These are phyloP conservation scores for Thunnus albacares DNA, from an alignment of 2,797 vertebrate species.

Conservation along the genomic window DNA sequence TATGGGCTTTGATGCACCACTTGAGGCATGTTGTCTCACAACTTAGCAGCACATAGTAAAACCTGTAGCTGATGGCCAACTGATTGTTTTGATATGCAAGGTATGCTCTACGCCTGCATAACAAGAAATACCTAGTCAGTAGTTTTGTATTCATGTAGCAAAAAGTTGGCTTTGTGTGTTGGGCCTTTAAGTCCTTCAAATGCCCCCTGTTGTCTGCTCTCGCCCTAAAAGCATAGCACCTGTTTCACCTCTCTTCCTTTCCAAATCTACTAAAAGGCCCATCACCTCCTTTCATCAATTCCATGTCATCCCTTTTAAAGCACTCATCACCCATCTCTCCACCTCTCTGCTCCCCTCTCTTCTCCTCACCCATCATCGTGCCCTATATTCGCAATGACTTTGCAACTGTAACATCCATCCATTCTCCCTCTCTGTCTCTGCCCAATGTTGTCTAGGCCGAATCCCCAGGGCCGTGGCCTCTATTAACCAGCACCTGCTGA, in stretches of 20 bases:
- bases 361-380: slow-evolving; percentile 50
- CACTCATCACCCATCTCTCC: slow-evolving; percentile 33
- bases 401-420: slow-evolving; percentile 62
- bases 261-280: slow-evolving; percentile 44
- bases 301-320: slow-evolving; percentile 42
- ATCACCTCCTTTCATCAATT: slow-evolving; percentile 33
- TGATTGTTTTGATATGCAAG: too few species aligned
- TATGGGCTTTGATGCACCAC: slow-evolving; percentile 4
- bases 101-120: slow-evolving; percentile 2
- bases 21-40: not conserved
- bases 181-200: slow-evolving; percentile 11
- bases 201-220: slow-evolving; percentile 21
- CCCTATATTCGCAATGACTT: slow-evolving; percentile 71
- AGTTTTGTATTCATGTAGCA: not conserved
- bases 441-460: slow-evolving; percentile 86
- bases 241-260: slow-evolving; percentile 39
- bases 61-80: not conserved
- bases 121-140: not conserved
- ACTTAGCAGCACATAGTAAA: slow-evolving; percentile 6
- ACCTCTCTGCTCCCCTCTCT: slow-evolving; percentile 29
- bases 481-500: slow-evolving; percentile 96
- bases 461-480: slow-evolving; percentile 96
- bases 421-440: slow-evolving; percentile 51
- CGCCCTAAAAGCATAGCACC: slow-evolving; percentile 21
- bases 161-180: not conserved